These are phyloP conservation scores for Pyrrhia umbra DNA, from an alignment of 2,888 invertebrate genomes.

Conservation along the genomic window DNA sequence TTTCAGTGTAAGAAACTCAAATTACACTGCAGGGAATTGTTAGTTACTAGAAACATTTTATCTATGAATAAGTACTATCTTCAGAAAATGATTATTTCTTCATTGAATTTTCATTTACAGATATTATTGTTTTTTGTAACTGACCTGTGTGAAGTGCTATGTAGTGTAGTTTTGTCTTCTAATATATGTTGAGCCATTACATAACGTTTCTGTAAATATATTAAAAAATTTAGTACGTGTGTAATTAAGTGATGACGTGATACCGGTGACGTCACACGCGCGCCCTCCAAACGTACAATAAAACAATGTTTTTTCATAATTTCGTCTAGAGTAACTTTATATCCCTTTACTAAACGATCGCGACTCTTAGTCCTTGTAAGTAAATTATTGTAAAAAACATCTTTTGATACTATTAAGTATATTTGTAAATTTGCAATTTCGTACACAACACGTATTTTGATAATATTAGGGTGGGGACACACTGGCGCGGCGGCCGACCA, in stretches of 20 bases:
- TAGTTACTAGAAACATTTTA: no score
- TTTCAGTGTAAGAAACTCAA: background rate
- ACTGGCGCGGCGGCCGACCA: constrained; percentile 17
- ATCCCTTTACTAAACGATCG: constrained; percentile 44
- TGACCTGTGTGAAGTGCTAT: background rate
- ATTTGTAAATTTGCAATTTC: constrained; percentile 63
- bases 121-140: background rate
- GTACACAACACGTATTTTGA: constrained; percentile 62
- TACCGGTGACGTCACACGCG: background rate
- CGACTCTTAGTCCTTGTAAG: constrained; percentile 50
- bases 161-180: background rate
- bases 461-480: constrained; percentile 32
- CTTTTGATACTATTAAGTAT: constrained; percentile 65
- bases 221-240: no score
- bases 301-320: constrained; percentile 50
- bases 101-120: background rate
- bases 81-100: background rate
- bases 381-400: constrained; percentile 65
- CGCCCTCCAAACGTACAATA: background rate
- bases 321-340: constrained; percentile 52
- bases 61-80: background rate
- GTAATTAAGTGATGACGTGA: no score
- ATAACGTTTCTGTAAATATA: background rate
- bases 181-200: background rate
- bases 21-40: no score